A percentile compares a stretch with the other conserved stretches of the same genome.
Evolutionary conservation across 2,113 vertebrate species (phyloP).

Genomic region (Cololabis saira): DNA sequence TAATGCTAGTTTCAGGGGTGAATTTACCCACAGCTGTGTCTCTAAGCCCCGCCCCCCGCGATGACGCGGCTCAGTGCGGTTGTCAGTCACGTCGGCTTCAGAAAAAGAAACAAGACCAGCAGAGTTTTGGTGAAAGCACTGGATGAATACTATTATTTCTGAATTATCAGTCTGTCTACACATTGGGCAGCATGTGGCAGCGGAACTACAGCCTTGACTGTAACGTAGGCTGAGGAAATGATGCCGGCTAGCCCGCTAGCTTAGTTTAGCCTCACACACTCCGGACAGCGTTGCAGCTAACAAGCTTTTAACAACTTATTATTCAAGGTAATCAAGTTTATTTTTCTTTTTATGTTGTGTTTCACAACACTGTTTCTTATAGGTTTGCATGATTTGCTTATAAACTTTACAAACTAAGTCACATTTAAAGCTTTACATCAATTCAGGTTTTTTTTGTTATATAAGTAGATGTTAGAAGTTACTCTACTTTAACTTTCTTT

Average conservation of each 20-base stretch:
- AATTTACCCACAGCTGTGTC: rapidly evolving
- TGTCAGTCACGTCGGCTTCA: conserved; percentile 43
- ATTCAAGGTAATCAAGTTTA: conserved; percentile 9
- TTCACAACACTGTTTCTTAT: neutral
- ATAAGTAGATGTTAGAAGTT: too few relatives aligned
- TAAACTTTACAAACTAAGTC: too few relatives aligned
- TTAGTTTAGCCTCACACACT: conserved; percentile 12
- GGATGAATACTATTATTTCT: neutral
- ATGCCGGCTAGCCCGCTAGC: conserved; percentile 37
- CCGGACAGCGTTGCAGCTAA: conserved; percentile 29
- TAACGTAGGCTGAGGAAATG: conserved; percentile 9
- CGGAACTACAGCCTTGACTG: neutral
- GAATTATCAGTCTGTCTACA: neutral
- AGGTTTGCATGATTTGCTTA: neutral
- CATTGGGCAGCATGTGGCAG: conserved; percentile 3
- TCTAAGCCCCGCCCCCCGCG: conserved; percentile 25
- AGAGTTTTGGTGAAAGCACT: neutral
- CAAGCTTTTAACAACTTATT: neutral
- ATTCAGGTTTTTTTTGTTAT: too few relatives aligned
- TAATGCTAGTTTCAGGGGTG: neutral
- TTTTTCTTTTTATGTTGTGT: neutral
- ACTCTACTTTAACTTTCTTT: too few relatives aligned
- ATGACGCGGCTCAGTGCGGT: conserved; percentile 11
- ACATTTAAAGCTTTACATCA: too few relatives aligned
- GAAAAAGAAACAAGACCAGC: conserved; percentile 9